phyloP scores from a whole-genome alignment of 1,140 invertebrate genomes.

The Prorops nasuta region DNA sequence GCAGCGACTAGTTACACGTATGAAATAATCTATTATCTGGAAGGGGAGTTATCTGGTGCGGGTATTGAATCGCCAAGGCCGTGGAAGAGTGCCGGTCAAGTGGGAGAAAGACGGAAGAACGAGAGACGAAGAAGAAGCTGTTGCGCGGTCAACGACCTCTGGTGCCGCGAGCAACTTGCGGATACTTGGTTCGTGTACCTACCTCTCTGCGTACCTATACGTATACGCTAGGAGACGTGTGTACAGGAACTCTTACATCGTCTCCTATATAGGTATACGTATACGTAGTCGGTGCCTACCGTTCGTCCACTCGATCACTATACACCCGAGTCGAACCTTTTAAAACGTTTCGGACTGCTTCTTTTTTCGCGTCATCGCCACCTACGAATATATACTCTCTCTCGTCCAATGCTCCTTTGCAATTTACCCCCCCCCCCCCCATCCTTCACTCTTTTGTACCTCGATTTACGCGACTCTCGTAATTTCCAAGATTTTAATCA shows the following conservation, averaged over 20 bases:
- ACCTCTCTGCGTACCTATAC: constrained; percentile 17
- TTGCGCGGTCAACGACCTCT: constrained; percentile 47
- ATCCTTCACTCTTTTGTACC: too few relatives aligned
- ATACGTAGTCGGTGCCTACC: constrained; percentile 20
- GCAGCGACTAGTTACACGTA: constrained; percentile 48
- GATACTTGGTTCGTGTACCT: too few relatives aligned
- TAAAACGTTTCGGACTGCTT: too few relatives aligned
- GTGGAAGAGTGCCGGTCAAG: constrained; percentile 36
- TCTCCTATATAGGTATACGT: constrained; percentile 9
- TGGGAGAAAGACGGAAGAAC: constrained; percentile 9
- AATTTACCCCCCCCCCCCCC: too few relatives aligned
- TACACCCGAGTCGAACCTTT: too few relatives aligned
- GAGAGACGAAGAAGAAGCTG: constrained; percentile 34
- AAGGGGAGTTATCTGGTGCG: constrained; percentile 53
- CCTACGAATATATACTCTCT: too few relatives aligned
- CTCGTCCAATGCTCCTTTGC: too few relatives aligned
- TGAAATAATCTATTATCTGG: constrained; percentile 54
- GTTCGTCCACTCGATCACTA: constrained; percentile 26
- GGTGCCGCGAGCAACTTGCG: constrained; percentile 20
- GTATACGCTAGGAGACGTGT: constrained; percentile 18
- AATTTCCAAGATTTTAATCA: too few relatives aligned
- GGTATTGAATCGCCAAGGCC: constrained; percentile 55
- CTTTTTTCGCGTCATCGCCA: too few relatives aligned
- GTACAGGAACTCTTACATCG: constrained; percentile 17
- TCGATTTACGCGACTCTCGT: too few relatives aligned